Evolutionary conservation across 2,113 vertebrate genomes (phyloP).

Genomic region (Abramis brama): DNA sequence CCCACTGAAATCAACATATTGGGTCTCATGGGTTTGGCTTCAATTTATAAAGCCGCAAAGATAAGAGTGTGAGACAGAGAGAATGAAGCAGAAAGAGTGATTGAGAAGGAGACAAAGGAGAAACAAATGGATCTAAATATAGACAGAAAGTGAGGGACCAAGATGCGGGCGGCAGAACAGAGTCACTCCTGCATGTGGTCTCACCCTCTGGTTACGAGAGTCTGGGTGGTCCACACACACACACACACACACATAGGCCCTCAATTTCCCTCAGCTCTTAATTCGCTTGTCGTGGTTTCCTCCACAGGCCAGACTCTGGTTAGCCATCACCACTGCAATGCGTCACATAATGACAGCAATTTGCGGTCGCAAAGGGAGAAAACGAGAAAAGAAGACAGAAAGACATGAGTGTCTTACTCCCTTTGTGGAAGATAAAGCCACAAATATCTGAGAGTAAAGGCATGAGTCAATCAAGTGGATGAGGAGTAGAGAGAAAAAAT

Average conservation of each 20-base stretch:
- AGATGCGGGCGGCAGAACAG: constrained; percentile 32
- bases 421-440: constrained; percentile 17
- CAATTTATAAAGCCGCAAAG: not conserved
- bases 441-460: constrained; percentile 14
- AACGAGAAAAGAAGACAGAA: constrained; percentile 36
- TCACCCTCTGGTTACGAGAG: constrained; percentile 38
- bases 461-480: not conserved
- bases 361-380: constrained; percentile 54
- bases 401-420: constrained; percentile 12
- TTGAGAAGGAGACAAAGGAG: constrained; percentile 24
- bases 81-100: not conserved
- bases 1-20: not conserved
- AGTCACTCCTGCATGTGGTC: constrained; percentile 50
- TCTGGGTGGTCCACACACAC: constrained; percentile 77
- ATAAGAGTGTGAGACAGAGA: not conserved
- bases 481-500: not conserved
- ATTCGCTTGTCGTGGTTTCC: constrained; percentile 76
- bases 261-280: constrained; percentile 72
- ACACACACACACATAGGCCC: constrained; percentile 30
- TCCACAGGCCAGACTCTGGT: constrained; percentile 71
- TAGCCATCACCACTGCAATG: constrained; percentile 72
- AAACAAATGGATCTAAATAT: constrained; percentile 10
- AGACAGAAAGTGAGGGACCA: constrained; percentile 37
- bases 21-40: not conserved
- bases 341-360: constrained; percentile 74